Percentiles rank a stretch among this genome's conserved stretches.
phyloP scores from a whole-genome alignment of 2,113 vertebrate genomes.

The Daphoenositta chrysoptera region DNA sequence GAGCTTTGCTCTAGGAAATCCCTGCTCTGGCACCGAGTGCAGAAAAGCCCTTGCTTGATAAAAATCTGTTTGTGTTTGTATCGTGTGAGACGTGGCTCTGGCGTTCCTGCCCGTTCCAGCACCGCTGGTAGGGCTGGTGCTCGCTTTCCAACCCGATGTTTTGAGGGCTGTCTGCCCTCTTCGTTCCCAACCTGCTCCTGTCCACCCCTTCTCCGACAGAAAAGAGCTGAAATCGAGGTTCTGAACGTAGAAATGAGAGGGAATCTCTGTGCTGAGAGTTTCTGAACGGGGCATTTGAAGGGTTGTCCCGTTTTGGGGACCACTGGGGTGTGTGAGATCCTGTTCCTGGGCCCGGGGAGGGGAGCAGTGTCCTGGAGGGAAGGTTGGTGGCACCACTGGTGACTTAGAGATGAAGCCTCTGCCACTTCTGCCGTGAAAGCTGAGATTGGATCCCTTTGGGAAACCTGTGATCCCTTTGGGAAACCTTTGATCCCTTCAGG shows the following conservation, averaged over 20 bases:
- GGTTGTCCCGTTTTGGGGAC: neutral
- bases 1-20: neutral
- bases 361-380: neutral
- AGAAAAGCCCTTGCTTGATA: neutral
- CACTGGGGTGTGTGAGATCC: fast-evolving
- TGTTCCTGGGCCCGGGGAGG: neutral
- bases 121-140: fast-evolving
- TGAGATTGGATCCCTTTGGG: neutral
- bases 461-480: neutral
- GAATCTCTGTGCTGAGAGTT: neutral
- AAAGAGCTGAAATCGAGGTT: neutral
- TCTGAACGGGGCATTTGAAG: fast-evolving
- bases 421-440: neutral
- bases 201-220: neutral
- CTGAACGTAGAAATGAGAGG: fast-evolving
- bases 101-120: neutral
- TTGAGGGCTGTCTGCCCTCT: neutral
- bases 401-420: neutral
- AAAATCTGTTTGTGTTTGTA: neutral
- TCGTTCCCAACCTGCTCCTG: neutral
- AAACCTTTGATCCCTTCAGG: neutral
- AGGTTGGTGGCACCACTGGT: neutral
- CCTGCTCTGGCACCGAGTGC: neutral
- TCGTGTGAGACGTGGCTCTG: fast-evolving
- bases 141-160: fast-evolving